Base-by-base conservation (phyloP, 2,113 vertebrate genomes). In the Passer domesticus region DNA sequence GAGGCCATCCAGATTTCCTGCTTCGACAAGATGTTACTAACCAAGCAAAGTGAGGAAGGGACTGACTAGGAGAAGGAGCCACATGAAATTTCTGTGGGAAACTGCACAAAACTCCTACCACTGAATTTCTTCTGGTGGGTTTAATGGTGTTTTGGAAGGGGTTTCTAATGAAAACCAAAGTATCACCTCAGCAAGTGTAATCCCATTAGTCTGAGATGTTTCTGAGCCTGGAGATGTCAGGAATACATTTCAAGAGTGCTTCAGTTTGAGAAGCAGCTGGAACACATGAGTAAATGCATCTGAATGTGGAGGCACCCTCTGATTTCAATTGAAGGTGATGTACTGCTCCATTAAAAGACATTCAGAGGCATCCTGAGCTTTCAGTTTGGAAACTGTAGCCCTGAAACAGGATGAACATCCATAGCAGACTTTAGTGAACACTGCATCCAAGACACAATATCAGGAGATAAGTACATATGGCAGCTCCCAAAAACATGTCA, bases 401-500 rank as follows among this genome's bases (percentile, higher is more conserved):
- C 44, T 75, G 70, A 83, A 78, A 72, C 14, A 64, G 41, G 28
- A 74, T 81, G 83, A 87, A 44, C 89, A 74, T 72, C 49, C 15
- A 7, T 20, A 80, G 52, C 63, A 91, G 44, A 86, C 8, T 73
- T 63, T 37, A 77, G 24, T 47, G 75, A 86, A 49, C 24, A 59
- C 39, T 79, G 21, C 19, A 88, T 59, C 52, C 33, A 60, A 88
- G 68, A 90, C 17, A 72, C 80, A 88, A 72, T 81, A 83, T 60
- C 5, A 0, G 39, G 76, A 96, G 64, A 59, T 81, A 81, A 94
- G 83, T 89, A 52, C 69, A 27, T 82, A 64, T 76, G 88, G 79
- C 68, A 94, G 56, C 63, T 93, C 83, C 49, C 49, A 87, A 60
- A 56, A 94, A 88, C 70, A 79, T 55, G 68, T 86, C 92, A 86